phyloP scores from a whole-genome alignment of 2,888 invertebrate species.

The Hyalella azteca region DNA sequence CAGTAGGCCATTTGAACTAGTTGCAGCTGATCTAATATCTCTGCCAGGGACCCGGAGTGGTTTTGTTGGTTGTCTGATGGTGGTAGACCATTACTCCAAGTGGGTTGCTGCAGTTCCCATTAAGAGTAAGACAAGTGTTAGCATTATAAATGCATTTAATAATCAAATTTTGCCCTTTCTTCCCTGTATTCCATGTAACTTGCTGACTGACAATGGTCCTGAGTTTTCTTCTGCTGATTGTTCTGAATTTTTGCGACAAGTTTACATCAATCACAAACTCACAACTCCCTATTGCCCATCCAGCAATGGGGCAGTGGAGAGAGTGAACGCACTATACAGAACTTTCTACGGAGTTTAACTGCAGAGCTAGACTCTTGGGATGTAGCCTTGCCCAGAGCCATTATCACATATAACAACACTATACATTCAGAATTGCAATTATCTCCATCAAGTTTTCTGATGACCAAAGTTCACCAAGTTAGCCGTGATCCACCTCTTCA shows the following conservation, averaged over 20 bases:
- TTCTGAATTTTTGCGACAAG: not conserved
- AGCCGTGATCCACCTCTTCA: not conserved
- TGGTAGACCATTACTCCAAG: not conserved
- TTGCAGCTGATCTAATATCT: not conserved
- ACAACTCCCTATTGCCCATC: slow-evolving; percentile 20
- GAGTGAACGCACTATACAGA: slow-evolving; percentile 2
- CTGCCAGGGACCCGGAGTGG: not conserved
- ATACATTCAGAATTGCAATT: not conserved
- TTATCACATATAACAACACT: not conserved
- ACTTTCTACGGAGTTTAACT: not conserved
- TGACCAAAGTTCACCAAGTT: not conserved
- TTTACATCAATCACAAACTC: not conserved
- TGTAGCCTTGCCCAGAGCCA: not conserved
- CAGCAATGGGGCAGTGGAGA: slow-evolving; percentile 21
- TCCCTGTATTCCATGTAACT: not conserved
- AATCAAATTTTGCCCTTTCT: not conserved
- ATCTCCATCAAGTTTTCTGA: not conserved
- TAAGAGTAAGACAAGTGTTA: not conserved
- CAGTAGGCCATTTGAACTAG: not conserved
- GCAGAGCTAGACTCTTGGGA: not conserved
- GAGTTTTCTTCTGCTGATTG: not conserved
- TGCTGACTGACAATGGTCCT: not conserved
- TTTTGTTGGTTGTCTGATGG: not conserved
- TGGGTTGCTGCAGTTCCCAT: not conserved
- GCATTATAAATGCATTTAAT: not conserved